phyloP scores from a whole-genome alignment of 2,797 vertebrate species.

The Macroramphosus scolopax region DNA sequence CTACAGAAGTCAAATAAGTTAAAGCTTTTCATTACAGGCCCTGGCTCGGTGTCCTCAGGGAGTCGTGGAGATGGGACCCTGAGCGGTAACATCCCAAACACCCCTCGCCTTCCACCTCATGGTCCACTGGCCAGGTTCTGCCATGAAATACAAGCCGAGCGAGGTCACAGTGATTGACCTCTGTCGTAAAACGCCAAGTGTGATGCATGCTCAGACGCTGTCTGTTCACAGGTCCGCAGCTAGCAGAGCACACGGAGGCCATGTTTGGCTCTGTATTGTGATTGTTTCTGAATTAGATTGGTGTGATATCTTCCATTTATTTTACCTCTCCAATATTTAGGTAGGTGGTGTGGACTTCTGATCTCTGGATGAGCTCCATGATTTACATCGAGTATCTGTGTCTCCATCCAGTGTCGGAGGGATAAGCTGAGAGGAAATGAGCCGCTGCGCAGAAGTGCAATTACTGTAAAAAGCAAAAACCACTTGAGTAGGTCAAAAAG shows the following conservation, averaged over 20 bases:
- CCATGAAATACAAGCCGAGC: constrained; percentile 59
- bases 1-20: constrained; percentile 45
- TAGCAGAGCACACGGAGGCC: constrained; percentile 13
- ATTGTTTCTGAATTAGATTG: constrained; percentile 50
- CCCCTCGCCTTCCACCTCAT: constrained; percentile 22
- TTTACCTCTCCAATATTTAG: constrained; percentile 25
- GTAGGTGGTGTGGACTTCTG: constrained; percentile 13
- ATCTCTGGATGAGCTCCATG: constrained; percentile 39
- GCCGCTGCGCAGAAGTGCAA: constrained; percentile 26
- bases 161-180: constrained; percentile 70
- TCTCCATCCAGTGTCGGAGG: constrained; percentile 27
- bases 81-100: constrained; percentile 46
- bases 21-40: constrained; percentile 61
- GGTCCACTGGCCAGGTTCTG: constrained; percentile 43
- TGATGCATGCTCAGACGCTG: constrained; percentile 54
- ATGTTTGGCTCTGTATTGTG: constrained; percentile 36
- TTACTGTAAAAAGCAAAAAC: constrained; percentile 34
- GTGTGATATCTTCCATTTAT: constrained; percentile 4
- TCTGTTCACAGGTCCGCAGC: constrained; percentile 38
- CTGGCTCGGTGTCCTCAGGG: constrained; percentile 37
- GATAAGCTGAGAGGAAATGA: constrained; percentile 39
- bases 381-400: constrained; percentile 36
- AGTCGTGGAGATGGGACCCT: constrained; percentile 57
- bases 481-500: constrained; percentile 32
- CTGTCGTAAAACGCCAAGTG: constrained; percentile 59